Conservation (phyloP, 2,888 invertebrate species). For the Cepaea hortensis region DNA sequence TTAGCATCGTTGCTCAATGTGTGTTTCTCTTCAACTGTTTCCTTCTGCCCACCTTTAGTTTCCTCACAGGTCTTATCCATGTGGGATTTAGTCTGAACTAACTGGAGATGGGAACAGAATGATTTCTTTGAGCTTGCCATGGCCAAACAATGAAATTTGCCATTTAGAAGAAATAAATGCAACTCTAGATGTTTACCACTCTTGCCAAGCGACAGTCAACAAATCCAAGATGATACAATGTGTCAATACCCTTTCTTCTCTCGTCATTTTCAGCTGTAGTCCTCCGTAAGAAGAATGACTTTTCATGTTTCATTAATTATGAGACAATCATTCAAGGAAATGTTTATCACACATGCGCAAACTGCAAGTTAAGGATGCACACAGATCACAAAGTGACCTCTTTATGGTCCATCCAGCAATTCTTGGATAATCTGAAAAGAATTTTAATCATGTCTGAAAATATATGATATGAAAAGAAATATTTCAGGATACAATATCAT, state of each 20-base stretch:
- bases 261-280: too few relatives aligned
- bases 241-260: too few relatives aligned
- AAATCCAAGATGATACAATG: too few relatives aligned
- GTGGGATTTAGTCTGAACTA: not conserved
- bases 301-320: too few relatives aligned
- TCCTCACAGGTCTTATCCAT: not conserved
- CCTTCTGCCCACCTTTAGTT: constrained; percentile 15
- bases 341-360: not conserved
- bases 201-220: not conserved
- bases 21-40: not conserved
- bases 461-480: too few relatives aligned
- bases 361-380: not conserved
- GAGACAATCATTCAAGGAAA: too few relatives aligned
- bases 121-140: constrained; percentile 38
- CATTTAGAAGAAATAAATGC: not conserved
- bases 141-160: not conserved
- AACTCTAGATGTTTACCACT: not conserved
- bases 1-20: not conserved
- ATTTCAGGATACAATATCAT: too few relatives aligned
- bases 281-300: too few relatives aligned
- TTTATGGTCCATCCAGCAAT: not conserved
- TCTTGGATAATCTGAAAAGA: not conserved
- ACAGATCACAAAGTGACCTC: not conserved
- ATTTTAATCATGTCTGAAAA: not conserved
- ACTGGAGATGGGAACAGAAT: constrained; percentile 32